Conservation (phyloP, 1,140 invertebrate species). For the Camponotus pennsylvanicus region DNA sequence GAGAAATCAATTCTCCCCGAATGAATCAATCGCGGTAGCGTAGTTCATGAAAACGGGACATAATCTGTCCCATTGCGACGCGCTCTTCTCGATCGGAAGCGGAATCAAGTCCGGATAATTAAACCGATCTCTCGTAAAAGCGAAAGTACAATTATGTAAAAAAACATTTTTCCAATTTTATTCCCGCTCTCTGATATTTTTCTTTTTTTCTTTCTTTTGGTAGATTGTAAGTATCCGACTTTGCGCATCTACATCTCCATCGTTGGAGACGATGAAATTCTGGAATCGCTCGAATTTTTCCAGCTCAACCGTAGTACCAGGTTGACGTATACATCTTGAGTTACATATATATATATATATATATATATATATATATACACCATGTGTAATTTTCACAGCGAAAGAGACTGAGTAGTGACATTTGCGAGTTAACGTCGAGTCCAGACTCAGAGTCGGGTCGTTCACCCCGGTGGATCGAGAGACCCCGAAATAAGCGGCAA, state of each 20-base stretch:
- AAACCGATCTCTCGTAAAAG: neutral
- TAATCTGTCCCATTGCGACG: constrained; percentile 13
- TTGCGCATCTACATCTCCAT: no score
- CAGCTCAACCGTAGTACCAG: no score
- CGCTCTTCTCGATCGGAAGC: neutral
- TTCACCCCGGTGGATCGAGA: constrained; percentile 36
- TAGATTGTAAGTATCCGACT: neutral
- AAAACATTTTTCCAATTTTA: neutral
- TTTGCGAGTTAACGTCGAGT: constrained; percentile 39
- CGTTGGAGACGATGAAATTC: neutral
- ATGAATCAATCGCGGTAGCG: constrained; percentile 36
- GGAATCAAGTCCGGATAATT: constrained; percentile 27
- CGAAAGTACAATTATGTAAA: neutral
- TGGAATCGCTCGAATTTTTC: neutral
- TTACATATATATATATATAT: neutral
- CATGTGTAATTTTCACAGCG: neutral
- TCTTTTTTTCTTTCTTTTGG: neutral
- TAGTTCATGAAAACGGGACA: constrained; percentile 40
- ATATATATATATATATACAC: no score
- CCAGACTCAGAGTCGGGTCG: constrained; percentile 31
- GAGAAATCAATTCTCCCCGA: constrained; percentile 39
- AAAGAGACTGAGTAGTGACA: constrained; percentile 21
- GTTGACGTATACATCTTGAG: constrained; percentile 17
- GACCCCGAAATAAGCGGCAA: constrained; percentile 52
- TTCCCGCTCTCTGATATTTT: neutral